Percentiles rank a stretch among this genome's conserved stretches.
phyloP scores from a whole-genome alignment of 2,113 vertebrate genomes.

The Steatornis caripensis region DNA sequence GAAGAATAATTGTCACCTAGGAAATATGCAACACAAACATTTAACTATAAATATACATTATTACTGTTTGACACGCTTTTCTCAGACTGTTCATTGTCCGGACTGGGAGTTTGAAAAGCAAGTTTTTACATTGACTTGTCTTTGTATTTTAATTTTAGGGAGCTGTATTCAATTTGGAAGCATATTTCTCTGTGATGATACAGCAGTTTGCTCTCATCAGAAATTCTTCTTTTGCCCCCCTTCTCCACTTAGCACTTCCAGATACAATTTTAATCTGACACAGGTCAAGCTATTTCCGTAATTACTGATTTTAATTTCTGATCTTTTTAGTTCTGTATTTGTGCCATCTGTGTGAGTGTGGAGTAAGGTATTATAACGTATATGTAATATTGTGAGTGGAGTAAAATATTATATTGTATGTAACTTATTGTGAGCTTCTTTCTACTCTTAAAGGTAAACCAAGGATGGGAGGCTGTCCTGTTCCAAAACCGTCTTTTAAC shows the following conservation, averaged over 20 bases:
- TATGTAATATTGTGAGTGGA: too few relatives aligned
- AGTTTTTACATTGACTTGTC: neutral
- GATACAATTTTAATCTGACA: neutral
- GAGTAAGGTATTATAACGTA: neutral
- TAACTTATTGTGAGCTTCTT: neutral
- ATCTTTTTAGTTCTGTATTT: neutral
- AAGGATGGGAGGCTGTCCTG: slow-evolving; percentile 33
- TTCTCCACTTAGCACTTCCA: neutral
- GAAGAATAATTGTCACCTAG: neutral
- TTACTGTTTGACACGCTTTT: neutral
- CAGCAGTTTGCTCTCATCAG: neutral
- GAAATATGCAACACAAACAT: neutral
- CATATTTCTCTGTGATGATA: neutral
- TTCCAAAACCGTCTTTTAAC: slow-evolving; percentile 68
- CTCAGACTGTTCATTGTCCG: neutral
- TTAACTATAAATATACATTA: neutral
- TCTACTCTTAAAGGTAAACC: slow-evolving; percentile 47
- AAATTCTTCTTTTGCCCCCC: neutral
- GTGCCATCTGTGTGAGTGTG: neutral
- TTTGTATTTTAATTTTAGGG: neutral
- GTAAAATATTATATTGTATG: neutral
- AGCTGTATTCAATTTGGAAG: neutral
- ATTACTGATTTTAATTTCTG: neutral
- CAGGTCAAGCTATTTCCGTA: neutral
- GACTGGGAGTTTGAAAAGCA: neutral